Percentiles rank a stretch among this genome's conserved stretches.
Evolutionary conservation across 2,113 vertebrate species (phyloP).

Genomic region (Xenopus laevis): DNA sequence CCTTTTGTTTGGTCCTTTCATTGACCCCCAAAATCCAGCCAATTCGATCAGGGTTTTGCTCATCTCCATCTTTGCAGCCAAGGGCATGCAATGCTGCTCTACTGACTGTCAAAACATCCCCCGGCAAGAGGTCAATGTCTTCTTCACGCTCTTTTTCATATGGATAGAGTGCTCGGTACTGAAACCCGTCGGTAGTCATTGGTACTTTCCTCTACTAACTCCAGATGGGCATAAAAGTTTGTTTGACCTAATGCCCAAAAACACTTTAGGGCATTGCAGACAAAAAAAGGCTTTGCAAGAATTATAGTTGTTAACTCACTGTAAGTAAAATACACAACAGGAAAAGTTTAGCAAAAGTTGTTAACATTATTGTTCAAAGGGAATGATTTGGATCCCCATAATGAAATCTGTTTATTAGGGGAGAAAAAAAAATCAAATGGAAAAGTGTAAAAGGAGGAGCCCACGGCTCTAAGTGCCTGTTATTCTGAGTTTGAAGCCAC

Average conservation of each 20-base stretch:
- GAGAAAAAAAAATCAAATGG: background rate
- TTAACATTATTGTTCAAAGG: slow-evolving; percentile 11
- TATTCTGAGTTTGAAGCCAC: slow-evolving; percentile 84
- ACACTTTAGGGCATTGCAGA: slow-evolving; percentile 8
- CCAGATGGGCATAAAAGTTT: slow-evolving; percentile 4
- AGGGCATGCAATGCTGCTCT: slow-evolving; percentile 76
- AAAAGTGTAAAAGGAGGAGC: background rate
- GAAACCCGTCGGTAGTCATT: slow-evolving; percentile 81
- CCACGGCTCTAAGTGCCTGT: slow-evolving; percentile 54
- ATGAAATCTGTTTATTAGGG: background rate
- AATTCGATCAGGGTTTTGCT: slow-evolving; percentile 73
- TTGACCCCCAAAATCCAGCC: slow-evolving; percentile 92
- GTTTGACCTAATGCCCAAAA: background rate
- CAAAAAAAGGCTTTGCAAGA: background rate
- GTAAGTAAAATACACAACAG: background rate
- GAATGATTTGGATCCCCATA: background rate
- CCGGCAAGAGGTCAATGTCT: slow-evolving; percentile 83
- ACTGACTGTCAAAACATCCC: slow-evolving; percentile 84
- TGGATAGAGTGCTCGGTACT: slow-evolving; percentile 80
- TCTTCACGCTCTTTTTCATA: slow-evolving; percentile 86
- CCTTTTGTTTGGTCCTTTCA: slow-evolving; percentile 86
- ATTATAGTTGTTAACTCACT: background rate
- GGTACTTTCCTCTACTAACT: background rate
- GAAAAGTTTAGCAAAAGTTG: background rate
- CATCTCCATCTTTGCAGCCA: slow-evolving; percentile 78